These are phyloP conservation scores for Pseudomyrmex concolor DNA, from an alignment of 1,140 invertebrate genomes.

Conservation along the genomic window DNA sequence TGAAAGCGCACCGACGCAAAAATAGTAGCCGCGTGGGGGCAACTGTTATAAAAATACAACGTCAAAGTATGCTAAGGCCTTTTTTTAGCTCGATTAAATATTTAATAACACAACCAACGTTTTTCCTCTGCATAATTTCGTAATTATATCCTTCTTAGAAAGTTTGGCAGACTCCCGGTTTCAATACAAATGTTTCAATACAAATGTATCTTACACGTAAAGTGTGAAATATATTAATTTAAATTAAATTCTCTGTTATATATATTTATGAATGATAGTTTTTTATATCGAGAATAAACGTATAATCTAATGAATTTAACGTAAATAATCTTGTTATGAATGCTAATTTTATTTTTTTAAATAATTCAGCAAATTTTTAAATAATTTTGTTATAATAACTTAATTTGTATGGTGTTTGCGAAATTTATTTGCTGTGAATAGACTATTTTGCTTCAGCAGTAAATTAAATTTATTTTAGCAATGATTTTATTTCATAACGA, in stretches of 20 bases:
- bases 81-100: conserved; percentile 30
- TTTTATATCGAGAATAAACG: no score
- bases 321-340: not conserved
- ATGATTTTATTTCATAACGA: no score
- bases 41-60: conserved; percentile 33
- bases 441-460: no score
- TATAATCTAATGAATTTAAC: not conserved
- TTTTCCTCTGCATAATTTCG: not conserved
- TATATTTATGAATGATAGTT: no score
- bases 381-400: no score
- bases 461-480: no score
- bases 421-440: no score
- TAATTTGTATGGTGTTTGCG: no score
- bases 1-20: conserved; percentile 24
- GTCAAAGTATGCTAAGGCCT: conserved; percentile 13
- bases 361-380: no score
- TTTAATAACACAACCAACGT: conserved; percentile 8
- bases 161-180: not conserved
- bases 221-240: not conserved
- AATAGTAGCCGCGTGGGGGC: conserved; percentile 14
- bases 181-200: not conserved
- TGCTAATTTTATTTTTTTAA: no score
- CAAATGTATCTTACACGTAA: not conserved
- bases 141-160: conserved; percentile 16
- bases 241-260: no score